A percentile compares a stretch with the other conserved stretches of the same genome.
Evolutionary conservation across 1,140 invertebrate genomes (phyloP).

Genomic region (Drosophila tropicalis): DNA sequence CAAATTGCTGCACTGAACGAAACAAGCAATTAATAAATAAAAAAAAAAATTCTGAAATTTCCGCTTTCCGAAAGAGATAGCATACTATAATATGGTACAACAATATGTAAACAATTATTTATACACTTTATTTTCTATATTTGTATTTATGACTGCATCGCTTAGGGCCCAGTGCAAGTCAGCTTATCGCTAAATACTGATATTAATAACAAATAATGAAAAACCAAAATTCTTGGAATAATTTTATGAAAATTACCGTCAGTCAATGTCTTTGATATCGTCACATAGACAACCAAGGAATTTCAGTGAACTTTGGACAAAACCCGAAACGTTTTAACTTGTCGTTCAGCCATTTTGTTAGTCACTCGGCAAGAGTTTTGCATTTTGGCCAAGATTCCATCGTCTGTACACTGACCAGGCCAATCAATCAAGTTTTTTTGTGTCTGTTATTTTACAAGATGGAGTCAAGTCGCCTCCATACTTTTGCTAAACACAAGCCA

Average conservation of each 20-base stretch:
- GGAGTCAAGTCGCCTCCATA: slow-evolving; percentile 22
- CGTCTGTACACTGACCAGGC: slow-evolving; percentile 44
- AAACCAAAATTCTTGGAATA: slow-evolving; percentile 50
- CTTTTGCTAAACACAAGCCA: slow-evolving; percentile 5
- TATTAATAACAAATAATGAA: slow-evolving; percentile 53
- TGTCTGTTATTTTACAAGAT: slow-evolving; percentile 34
- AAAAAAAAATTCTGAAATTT: slow-evolving; percentile 29
- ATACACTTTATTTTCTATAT: slow-evolving; percentile 38
- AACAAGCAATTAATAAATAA: slow-evolving; percentile 53
- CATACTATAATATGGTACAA: not conserved
- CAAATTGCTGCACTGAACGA: slow-evolving; percentile 37
- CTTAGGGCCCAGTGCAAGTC: slow-evolving; percentile 25
- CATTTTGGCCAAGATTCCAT: slow-evolving; percentile 12
- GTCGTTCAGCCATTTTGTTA: slow-evolving; percentile 41
- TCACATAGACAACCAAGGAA: slow-evolving; percentile 5
- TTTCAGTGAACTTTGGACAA: slow-evolving; percentile 30
- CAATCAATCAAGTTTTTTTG: slow-evolving; percentile 76
- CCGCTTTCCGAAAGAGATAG: slow-evolving; percentile 24
- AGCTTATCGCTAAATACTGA: slow-evolving; percentile 41
- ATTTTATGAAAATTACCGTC: slow-evolving; percentile 33
- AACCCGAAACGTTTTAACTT: not conserved
- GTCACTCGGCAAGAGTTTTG: not conserved
- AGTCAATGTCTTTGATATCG: slow-evolving; percentile 22
- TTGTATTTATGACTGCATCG: slow-evolving; percentile 46
- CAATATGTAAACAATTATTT: slow-evolving; percentile 47